Evolutionary conservation across 2,113 vertebrate species (phyloP).

Genomic region (Epinephelus lanceolatus): DNA sequence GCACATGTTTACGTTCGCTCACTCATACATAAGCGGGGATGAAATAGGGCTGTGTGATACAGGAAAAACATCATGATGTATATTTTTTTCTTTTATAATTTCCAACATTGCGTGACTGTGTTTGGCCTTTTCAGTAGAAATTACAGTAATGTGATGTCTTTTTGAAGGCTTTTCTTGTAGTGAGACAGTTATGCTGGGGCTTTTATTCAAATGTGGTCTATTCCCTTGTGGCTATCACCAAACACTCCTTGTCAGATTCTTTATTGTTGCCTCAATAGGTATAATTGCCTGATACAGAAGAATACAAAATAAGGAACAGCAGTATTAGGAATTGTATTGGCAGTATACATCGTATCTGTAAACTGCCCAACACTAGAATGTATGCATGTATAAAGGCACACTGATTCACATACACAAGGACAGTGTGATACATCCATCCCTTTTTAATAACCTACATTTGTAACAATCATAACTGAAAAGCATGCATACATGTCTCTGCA

Average conservation of each 20-base stretch:
- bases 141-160: background rate
- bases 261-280: conserved; percentile 30
- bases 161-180: background rate
- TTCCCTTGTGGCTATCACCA: conserved; percentile 24
- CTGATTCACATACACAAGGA: background rate
- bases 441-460: background rate
- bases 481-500: background rate
- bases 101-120: background rate
- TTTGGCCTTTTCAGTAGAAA: background rate
- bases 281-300: conserved; percentile 9
- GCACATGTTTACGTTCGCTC: background rate
- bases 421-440: background rate
- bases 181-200: background rate
- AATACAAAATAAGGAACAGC: background rate
- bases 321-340: conserved; percentile 4
- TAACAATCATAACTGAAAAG: conserved; percentile 1
- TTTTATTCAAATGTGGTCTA: conserved; percentile 21
- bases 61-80: background rate
- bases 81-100: background rate
- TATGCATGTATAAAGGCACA: background rate
- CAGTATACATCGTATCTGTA: background rate
- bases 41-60: background rate
- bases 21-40: background rate
- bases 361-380: background rate
- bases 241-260: conserved; percentile 24